Evolutionary conservation across 1,140 invertebrate species (phyloP).

Genomic region (Drosophila yakuba): DNA sequence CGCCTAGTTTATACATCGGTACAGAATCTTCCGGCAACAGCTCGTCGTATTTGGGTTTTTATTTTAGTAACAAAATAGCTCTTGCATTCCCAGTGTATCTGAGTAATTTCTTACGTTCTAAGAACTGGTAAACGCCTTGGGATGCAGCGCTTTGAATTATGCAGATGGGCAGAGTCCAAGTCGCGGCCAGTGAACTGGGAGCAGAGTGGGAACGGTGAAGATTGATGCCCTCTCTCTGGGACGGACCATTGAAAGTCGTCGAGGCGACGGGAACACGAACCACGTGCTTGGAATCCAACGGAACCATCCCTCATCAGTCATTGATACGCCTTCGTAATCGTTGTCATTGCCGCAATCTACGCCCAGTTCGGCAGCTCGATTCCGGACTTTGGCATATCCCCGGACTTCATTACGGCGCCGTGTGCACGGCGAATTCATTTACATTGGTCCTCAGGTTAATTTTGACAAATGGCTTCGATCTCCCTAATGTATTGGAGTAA

Average conservation of each 20-base stretch:
- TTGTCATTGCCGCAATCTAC: conserved; percentile 48
- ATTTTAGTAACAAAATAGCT: too few species aligned
- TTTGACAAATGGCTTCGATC: conserved; percentile 84
- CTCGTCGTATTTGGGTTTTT: too few species aligned
- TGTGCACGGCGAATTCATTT: conserved; percentile 64
- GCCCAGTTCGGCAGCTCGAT: conserved; percentile 24
- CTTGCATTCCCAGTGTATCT: conserved; percentile 2
- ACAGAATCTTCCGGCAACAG: too few species aligned
- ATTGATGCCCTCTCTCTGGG: conserved; percentile 33
- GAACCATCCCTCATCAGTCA: conserved; percentile 44
- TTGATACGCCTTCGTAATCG: conserved; percentile 55
- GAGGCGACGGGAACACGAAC: conserved; percentile 4
- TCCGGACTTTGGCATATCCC: conserved; percentile 21
- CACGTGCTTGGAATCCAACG: conserved; percentile 43
- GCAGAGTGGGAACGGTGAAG: not conserved
- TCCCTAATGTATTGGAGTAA: conserved; percentile 83
- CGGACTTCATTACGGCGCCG: conserved; percentile 33
- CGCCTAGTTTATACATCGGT: too few species aligned
- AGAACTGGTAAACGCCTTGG: conserved; percentile 4
- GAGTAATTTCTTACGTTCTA: conserved; percentile 14
- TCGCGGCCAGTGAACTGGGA: not conserved
- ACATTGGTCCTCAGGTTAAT: conserved; percentile 79
- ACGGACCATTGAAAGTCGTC: not conserved
- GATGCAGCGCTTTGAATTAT: conserved; percentile 33
- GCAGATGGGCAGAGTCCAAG: conserved; percentile 8